A percentile compares a stretch with the other conserved stretches of the same genome.
Evolutionary conservation across 1,140 invertebrate species (phyloP).

Genomic region (Penaeus japonicus): DNA sequence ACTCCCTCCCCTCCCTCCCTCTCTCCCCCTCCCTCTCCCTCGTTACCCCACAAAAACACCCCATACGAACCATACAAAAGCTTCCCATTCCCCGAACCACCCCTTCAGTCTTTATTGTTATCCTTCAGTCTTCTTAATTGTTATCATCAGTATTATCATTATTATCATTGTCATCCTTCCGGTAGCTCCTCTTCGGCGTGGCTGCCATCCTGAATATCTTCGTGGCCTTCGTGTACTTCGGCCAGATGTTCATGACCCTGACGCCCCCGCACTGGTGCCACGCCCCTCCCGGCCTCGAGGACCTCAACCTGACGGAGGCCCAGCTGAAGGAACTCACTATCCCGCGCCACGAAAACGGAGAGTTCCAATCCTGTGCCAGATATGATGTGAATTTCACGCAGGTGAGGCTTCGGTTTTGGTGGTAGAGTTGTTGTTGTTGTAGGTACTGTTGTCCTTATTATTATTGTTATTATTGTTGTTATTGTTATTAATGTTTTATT

Average conservation of each 20-base stretch:
- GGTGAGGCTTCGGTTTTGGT: no score
- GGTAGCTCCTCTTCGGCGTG: neutral
- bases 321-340: conserved; percentile 64
- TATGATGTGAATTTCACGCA: conserved; percentile 76
- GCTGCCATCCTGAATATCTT: neutral
- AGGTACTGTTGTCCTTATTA: no score
- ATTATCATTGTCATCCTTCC: neutral
- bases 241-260: conserved; percentile 84
- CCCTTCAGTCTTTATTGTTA: no score
- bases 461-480: no score
- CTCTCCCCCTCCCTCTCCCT: no score
- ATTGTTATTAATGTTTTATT: no score
- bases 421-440: no score
- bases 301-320: conserved; percentile 57
- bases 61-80: no score
- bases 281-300: conserved; percentile 72
- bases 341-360: conserved; percentile 66
- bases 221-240: conserved; percentile 72
- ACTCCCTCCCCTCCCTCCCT: no score
- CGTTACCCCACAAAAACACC: no score
- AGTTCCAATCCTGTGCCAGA: conserved; percentile 71
- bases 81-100: no score
- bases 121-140: neutral
- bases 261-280: conserved; percentile 81
- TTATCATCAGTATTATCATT: neutral